phyloP scores from a whole-genome alignment of 1,140 invertebrate genomes.

The Cheumatopsyche charites region DNA sequence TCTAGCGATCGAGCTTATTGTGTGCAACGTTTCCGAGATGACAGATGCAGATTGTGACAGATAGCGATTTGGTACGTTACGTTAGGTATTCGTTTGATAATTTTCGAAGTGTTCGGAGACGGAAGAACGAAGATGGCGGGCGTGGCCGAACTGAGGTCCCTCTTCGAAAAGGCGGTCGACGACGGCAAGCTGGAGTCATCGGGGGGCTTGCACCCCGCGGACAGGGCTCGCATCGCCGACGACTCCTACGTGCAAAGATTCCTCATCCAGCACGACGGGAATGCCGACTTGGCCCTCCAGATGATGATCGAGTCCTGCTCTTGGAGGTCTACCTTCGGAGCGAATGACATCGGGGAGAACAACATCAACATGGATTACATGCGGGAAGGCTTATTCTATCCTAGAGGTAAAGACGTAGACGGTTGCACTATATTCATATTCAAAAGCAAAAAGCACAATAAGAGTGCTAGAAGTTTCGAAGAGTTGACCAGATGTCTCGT shows the following conservation, averaged over 20 bases:
- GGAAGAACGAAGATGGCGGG: too few species aligned
- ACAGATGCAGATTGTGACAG: too few species aligned
- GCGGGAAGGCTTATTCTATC: conserved; percentile 77
- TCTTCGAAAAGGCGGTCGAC: conserved; percentile 53
- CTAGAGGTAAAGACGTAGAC: conserved; percentile 79
- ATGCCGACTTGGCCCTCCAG: conserved; percentile 62
- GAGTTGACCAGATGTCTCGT: conserved; percentile 82
- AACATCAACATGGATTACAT: conserved; percentile 74
- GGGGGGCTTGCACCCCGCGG: conserved; percentile 53
- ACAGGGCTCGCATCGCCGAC: conserved; percentile 55
- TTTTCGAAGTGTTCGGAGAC: too few species aligned
- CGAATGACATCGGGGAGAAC: conserved; percentile 76
- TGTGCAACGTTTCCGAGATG: too few species aligned
- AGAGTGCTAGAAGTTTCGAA: conserved; percentile 74
- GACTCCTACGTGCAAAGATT: conserved; percentile 57
- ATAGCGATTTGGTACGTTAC: too few species aligned
- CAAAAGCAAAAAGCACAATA: conserved; percentile 76
- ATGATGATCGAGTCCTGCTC: conserved; percentile 83
- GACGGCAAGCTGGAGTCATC: conserved; percentile 51
- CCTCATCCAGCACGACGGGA: conserved; percentile 53
- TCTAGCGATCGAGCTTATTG: too few species aligned
- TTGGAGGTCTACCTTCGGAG: conserved; percentile 82
- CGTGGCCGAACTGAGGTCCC: conserved; percentile 50
- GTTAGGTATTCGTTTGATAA: too few species aligned
- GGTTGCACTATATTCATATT: conserved; percentile 78